Base-by-base conservation (phyloP, 1,140 invertebrate species). In the Tetramorium simillimum region DNA sequence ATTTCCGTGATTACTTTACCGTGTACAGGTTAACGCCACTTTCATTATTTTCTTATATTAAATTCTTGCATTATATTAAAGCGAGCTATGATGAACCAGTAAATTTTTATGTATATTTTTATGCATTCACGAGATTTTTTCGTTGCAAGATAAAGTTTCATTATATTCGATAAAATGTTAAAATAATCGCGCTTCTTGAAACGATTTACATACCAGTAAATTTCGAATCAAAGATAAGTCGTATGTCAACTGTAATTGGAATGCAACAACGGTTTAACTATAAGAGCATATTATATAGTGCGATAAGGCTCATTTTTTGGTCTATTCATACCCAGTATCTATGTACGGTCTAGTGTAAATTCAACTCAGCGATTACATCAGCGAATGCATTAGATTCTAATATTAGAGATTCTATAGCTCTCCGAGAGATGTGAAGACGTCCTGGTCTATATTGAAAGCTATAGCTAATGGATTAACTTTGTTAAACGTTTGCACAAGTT, bases 221-320 rank as follows among this genome's bases (percentile, higher is more conserved):
- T 60, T 16, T 9, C 58, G 96, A n/a, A 98, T 94, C 3, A 98
- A 95, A 2, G 96, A 96, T 0, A 97, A 95, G 90, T 96, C 96
- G 76, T 96, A 96, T 16, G 96, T 93, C 21, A 73, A 63, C 6
- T 49, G 40, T n/a, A 65, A 65, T 40, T 77, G 40, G 9, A 63
- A 65, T 33, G 40, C 40, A 78, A 46, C 12, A 65, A 18, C 24
- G 2, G 9, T 18, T 33, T 53, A 24, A 1, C 4, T 16, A 58
- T 58, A 58, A 65, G 40, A 14, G 24, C 18, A 33, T 40, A 49
- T 14, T 46, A n/a, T n/a, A n/a, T n/a, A 63, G n/a, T 18, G 16
- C 33, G 16, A 76, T 78, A 65, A 46, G 18, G 65, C 3, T 14
- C 14, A 5, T 37, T 62, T 16, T 77, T 77, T 12, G 4, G 37